Percentiles rank a stretch among this genome's conserved stretches.
Conservation (phyloP, 37 sponge, comb jelly and placozoan genomes). For the Oscarella lobularis region DNA sequence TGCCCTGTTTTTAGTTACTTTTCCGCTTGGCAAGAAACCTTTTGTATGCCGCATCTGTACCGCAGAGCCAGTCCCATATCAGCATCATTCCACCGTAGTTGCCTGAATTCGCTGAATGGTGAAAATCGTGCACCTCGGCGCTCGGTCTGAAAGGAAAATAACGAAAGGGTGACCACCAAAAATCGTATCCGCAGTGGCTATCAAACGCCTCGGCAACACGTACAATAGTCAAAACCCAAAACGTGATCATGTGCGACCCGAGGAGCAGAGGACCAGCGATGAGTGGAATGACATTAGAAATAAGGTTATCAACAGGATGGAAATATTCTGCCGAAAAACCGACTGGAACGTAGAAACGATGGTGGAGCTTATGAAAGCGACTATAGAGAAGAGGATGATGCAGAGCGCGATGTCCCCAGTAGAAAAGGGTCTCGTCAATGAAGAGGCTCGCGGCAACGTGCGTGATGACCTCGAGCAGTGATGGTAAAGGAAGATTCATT, state of each 20-base stretch:
- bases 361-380: constrained; percentile 45
- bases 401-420: constrained; percentile 40
- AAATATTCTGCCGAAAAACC: constrained; percentile 19
- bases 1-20: too few relatives aligned
- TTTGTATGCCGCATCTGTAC: too few relatives aligned
- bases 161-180: too few relatives aligned
- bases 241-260: too few relatives aligned
- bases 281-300: constrained; percentile 9
- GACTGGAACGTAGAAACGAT: constrained; percentile 22
- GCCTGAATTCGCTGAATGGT: too few relatives aligned
- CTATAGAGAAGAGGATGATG: constrained; percentile 46
- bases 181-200: constrained; percentile 45
- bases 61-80: too few relatives aligned
- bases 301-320: constrained; percentile 33
- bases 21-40: too few relatives aligned
- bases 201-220: constrained; percentile 22
- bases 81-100: too few relatives aligned
- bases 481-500: background rate
- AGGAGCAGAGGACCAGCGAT: constrained; percentile 32
- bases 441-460: constrained; percentile 17
- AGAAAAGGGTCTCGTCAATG: constrained; percentile 34
- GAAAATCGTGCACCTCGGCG: constrained; percentile 39
- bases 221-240: constrained; percentile 31
- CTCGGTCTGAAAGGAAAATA: constrained; percentile 68
- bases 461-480: too few relatives aligned